These are phyloP conservation scores for Acronicta psi DNA, from an alignment of 2,888 invertebrate genomes.

Conservation along the genomic window DNA sequence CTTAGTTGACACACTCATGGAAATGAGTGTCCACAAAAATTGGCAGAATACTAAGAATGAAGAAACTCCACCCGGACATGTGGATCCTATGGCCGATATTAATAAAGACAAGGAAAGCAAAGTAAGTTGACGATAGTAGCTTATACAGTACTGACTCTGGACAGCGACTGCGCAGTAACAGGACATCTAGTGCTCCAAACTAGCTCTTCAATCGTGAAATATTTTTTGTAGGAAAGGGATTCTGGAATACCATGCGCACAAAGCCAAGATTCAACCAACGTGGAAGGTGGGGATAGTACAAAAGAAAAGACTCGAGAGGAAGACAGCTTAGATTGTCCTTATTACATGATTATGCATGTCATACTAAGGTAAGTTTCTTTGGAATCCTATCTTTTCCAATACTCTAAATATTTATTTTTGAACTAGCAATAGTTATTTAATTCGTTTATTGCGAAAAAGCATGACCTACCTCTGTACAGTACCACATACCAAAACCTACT, in stretches of 20 bases:
- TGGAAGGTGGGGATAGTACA: conserved; percentile 80
- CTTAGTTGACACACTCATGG: conserved; percentile 96
- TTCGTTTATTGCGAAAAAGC: no score
- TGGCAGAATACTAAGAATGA: conserved; percentile 80
- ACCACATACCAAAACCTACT: no score
- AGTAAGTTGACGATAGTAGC: conserved; percentile 56
- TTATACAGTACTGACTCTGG: not conserved
- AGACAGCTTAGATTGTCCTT: conserved; percentile 89
- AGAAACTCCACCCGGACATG: conserved; percentile 72
- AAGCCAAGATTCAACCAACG: conserved; percentile 85
- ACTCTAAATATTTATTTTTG: no score
- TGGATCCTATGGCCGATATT: conserved; percentile 78
- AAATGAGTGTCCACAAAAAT: conserved; percentile 94
- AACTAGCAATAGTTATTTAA: no score
- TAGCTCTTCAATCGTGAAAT: no score
- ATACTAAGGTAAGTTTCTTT: conserved; percentile 83
- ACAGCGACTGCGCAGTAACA: no score
- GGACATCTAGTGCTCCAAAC: no score
- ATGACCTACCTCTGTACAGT: no score
- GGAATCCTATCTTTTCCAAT: no score
- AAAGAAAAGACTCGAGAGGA: conserved; percentile 79
- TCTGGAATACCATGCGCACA: conserved; percentile 83
- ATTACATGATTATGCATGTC: conserved; percentile 93
- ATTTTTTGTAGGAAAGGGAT: conserved; percentile 75
- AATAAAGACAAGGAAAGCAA: conserved; percentile 83